Percentiles rank a stretch among this genome's conserved stretches.
Conservation (phyloP, 2,113 vertebrate species). For the Odocoileus virginianus region DNA sequence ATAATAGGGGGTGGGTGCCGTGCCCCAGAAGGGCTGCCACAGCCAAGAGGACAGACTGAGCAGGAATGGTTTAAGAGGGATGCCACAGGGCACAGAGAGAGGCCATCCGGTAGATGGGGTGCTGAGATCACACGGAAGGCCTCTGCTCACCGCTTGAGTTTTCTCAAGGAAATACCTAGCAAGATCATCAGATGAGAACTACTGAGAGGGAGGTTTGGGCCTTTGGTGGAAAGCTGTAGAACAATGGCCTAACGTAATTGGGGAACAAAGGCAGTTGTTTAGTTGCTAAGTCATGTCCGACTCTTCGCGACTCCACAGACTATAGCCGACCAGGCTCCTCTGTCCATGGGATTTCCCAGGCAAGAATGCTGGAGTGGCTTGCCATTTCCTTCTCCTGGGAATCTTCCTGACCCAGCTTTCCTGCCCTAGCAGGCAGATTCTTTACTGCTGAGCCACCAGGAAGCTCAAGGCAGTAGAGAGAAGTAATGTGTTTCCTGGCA, state of each 20-base stretch:
- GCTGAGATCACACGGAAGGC: background rate
- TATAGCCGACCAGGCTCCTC: background rate
- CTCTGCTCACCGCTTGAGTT: background rate
- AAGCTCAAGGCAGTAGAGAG: background rate
- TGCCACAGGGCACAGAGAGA: background rate
- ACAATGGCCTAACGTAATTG: background rate
- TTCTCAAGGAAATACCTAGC: background rate
- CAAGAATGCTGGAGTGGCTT: background rate
- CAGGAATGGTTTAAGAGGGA: background rate
- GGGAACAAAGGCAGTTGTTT: background rate
- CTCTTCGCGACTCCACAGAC: background rate
- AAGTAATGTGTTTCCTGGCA: background rate
- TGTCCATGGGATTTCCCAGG: background rate
- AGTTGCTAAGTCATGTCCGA: background rate
- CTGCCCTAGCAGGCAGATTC: background rate
- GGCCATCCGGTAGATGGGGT: accelerated
- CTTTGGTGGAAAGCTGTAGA: background rate
- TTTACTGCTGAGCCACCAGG: background rate
- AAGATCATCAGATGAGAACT: background rate
- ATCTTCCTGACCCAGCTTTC: background rate
- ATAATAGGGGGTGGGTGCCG: accelerated
- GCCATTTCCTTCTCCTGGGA: background rate
- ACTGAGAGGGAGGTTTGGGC: background rate
- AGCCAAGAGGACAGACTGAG: background rate
- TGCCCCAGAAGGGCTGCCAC: background rate